A percentile compares a stretch with the other conserved stretches of the same genome.
phyloP scores from a whole-genome alignment of 2,113 vertebrate species.

The Equus quagga region DNA sequence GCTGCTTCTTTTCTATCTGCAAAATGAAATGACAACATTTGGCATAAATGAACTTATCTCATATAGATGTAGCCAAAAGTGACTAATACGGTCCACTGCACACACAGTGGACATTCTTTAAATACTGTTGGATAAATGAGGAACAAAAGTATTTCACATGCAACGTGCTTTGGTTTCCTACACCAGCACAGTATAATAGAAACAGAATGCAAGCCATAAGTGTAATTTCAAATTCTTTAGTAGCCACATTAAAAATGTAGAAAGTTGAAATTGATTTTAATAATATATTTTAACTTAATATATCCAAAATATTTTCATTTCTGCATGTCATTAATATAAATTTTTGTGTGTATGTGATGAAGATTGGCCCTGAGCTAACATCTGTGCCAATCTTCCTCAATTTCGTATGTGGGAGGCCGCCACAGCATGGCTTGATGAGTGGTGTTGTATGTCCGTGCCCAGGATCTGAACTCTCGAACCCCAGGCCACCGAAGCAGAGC shows the following conservation, averaged over 20 bases:
- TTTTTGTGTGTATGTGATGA: too few relatives aligned
- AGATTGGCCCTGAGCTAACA: too few relatives aligned
- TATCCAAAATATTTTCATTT: constrained; percentile 32
- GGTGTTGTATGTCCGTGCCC: too few relatives aligned
- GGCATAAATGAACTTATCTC: background rate
- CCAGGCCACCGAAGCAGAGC: too few relatives aligned
- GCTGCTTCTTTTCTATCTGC: background rate
- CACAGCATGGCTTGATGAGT: too few relatives aligned
- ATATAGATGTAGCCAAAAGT: background rate
- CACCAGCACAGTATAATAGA: background rate
- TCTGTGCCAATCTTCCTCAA: too few relatives aligned
- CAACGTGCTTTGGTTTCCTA: background rate
- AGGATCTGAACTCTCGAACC: too few relatives aligned
- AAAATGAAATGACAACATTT: constrained; percentile 26
- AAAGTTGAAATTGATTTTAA: constrained; percentile 4
- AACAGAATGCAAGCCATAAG: background rate
- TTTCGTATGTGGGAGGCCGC: too few relatives aligned
- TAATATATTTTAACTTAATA: background rate
- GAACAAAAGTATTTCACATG: background rate
- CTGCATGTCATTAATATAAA: background rate
- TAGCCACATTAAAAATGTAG: background rate
- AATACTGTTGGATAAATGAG: background rate
- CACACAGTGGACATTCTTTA: background rate
- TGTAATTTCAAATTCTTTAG: constrained; percentile 17
- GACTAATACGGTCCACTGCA: background rate